Evolutionary conservation across 1,140 invertebrate genomes (phyloP).

Genomic region (Apis laboriosa): DNA sequence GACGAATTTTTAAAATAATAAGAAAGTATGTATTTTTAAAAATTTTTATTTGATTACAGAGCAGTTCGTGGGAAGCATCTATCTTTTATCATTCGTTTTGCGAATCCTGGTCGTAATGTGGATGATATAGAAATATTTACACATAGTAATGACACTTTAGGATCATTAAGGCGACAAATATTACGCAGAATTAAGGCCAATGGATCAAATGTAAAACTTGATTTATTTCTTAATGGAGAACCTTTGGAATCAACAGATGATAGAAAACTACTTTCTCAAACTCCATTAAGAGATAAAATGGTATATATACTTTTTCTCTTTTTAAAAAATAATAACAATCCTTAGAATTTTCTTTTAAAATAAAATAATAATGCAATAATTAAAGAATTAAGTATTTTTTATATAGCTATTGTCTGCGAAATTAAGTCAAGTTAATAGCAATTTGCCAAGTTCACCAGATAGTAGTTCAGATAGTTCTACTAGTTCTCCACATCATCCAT

Average conservation of each 20-base stretch:
- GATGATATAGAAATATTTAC: slow-evolving; percentile 96
- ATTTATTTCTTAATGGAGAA: slow-evolving; percentile 95
- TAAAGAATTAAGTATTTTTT: slow-evolving; percentile 12
- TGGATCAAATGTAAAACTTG: slow-evolving; percentile 90
- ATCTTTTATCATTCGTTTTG: slow-evolving; percentile 92
- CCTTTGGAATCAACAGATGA: slow-evolving; percentile 93
- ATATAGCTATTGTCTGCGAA: slow-evolving; percentile 92
- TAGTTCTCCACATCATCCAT: slow-evolving; percentile 91
- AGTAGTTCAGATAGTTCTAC: slow-evolving; percentile 94
- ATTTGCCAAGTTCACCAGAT: slow-evolving; percentile 92
- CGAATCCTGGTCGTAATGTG: slow-evolving; percentile 92
- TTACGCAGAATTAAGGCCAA: slow-evolving; percentile 86
- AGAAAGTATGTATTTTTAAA: background rate
- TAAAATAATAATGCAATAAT: background rate
- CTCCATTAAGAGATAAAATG: slow-evolving; percentile 95
- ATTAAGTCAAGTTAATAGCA: slow-evolving; percentile 89
- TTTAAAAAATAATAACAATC: background rate
- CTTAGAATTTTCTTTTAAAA: background rate
- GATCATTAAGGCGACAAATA: slow-evolving; percentile 89
- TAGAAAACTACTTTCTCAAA: slow-evolving; percentile 92
- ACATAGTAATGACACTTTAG: slow-evolving; percentile 96
- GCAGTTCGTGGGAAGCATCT: slow-evolving; percentile 95
- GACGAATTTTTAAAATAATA: background rate
- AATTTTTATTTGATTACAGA: slow-evolving; percentile 79
- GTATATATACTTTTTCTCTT: slow-evolving; percentile 79